Base-by-base conservation (phyloP, 2,888 invertebrate genomes). In the Agapostemon virescens region DNA sequence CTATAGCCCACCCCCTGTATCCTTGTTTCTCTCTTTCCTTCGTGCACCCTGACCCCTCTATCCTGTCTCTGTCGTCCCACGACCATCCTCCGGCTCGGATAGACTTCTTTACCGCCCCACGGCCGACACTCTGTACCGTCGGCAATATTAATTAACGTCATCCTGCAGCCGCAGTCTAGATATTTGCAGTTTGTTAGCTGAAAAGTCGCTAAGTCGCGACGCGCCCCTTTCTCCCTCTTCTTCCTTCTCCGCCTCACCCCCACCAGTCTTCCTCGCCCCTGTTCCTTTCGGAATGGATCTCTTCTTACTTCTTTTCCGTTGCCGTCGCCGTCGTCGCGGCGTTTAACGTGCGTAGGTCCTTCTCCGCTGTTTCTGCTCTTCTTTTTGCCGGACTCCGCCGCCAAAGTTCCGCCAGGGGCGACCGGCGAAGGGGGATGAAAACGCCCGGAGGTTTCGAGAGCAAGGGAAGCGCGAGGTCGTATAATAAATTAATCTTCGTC, bases 71-170 rank as follows among this genome's bases (percentile, higher is more conserved):
- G n/a, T 30, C 63, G 71, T 75, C 36, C 38, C 45, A 67, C 84
- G 67, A 58, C 74, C 69, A 52, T 77, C 81, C 74, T 49, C 69
- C 67, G 63, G 23, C 73, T 81, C 85, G 85, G 77, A 81, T 84
- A 75, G 81, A 81, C 84, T 78, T 84, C 81, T 84, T 83, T 79
- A 73, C 74, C 69, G 69, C 74, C 68, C 52, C 38, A 66, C 69
- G 73, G 68, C 80, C 81, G 77, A 77, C 85, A 81, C 84, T 85
- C 85, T 84, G 80, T 82, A 84, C 81, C 79, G 83, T 85, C 83
- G 85, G 88, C 86, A 89, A 88, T 88, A 89, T 89, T 89, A 89
- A 90, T 90, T 90, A 90, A 90, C 88, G 88, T 89, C 89, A 89
- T 89, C 88, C 78, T 85, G 84, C 80, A 84, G 85, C 86, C 87